These are phyloP conservation scores for Panthera uncia DNA, from an alignment of 2,113 vertebrate genomes.

Conservation along the genomic window DNA sequence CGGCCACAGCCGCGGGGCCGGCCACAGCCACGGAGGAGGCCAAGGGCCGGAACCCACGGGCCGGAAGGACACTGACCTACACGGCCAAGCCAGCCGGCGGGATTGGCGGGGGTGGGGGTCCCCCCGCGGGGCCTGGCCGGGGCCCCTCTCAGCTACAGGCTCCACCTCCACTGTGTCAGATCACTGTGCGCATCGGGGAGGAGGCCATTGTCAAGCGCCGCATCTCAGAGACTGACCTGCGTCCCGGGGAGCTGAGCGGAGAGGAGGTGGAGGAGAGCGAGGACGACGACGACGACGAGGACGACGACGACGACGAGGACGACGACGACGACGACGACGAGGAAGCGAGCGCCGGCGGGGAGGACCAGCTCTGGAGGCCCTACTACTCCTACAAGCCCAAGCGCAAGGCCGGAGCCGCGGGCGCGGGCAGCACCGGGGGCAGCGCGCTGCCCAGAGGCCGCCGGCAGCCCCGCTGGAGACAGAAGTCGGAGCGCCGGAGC, in stretches of 20 bases:
- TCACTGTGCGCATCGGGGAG: conserved; percentile 95
- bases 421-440: background rate
- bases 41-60: conserved; percentile 82
- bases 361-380: conserved; percentile 93
- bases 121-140: conserved; percentile 80
- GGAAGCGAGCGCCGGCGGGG: conserved; percentile 88
- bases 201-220: conserved; percentile 94
- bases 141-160: conserved; percentile 77
- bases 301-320: conserved; percentile 28
- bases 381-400: conserved; percentile 96
- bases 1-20: conserved; percentile 60
- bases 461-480: conserved; percentile 78
- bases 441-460: conserved; percentile 54
- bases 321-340: conserved; percentile 84
- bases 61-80: conserved; percentile 86
- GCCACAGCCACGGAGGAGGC: conserved; percentile 67
- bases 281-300: conserved; percentile 75
- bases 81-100: conserved; percentile 87
- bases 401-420: conserved; percentile 80
- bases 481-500: conserved; percentile 81
- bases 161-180: conserved; percentile 92
- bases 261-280: conserved; percentile 85
- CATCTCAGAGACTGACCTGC: conserved; percentile 93
- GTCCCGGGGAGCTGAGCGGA: conserved; percentile 85
- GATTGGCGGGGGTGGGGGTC: conserved; percentile 82